Evolutionary conservation across 2,888 invertebrate genomes (phyloP).

Genomic region (Tachina grossa): DNA sequence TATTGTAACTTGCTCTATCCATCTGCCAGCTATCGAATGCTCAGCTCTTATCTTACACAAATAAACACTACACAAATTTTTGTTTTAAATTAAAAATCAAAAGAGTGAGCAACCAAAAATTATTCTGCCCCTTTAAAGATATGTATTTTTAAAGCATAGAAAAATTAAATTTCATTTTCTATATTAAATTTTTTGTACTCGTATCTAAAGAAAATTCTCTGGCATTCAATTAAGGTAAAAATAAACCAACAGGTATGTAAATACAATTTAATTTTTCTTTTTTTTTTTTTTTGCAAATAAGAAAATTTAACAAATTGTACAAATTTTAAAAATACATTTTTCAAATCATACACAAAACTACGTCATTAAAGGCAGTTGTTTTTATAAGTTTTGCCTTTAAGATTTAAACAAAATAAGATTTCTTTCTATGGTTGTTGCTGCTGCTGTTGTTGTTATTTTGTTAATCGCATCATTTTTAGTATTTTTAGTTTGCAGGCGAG

Average conservation of each 20-base stretch:
- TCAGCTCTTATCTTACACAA: neutral
- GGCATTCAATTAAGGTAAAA: constrained; percentile 39
- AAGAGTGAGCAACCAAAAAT: neutral
- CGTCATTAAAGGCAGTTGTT: constrained; percentile 53
- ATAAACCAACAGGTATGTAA: constrained; percentile 67
- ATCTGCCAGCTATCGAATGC: neutral
- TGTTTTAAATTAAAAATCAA: neutral
- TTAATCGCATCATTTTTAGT: constrained; percentile 56
- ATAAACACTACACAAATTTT: neutral
- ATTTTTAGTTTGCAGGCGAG: constrained; percentile 15
- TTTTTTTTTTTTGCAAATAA: constrained; percentile 2
- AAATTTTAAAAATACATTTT: constrained; percentile 61
- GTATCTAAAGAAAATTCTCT: constrained; percentile 11
- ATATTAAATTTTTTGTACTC: neutral
- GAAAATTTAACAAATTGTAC: constrained; percentile 6
- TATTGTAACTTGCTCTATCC: constrained; percentile 27
- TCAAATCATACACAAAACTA: constrained; percentile 46
- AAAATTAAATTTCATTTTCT: constrained; percentile 31
- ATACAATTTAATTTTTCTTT: constrained; percentile 1
- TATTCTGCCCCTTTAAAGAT: neutral
- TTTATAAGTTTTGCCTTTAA: constrained; percentile 26
- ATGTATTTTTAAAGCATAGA: constrained; percentile 5
- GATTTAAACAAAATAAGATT: constrained; percentile 34
- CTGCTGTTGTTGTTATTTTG: constrained; percentile 14
- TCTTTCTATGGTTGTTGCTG: neutral